Conservation (phyloP, 2,113 vertebrate species). For the Sylvia atricapilla region DNA sequence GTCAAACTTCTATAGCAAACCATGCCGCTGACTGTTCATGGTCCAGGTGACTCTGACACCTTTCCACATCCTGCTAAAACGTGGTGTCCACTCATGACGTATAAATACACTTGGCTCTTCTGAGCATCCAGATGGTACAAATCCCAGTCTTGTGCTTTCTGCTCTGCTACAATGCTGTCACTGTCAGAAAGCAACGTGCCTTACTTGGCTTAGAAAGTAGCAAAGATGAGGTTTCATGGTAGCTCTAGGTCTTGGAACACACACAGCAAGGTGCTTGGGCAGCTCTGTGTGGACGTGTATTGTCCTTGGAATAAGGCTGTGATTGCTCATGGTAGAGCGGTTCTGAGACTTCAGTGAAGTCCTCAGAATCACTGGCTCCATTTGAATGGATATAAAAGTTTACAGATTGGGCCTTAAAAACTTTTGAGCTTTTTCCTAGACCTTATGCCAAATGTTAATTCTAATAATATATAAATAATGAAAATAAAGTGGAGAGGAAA, state of each 20-base stretch:
- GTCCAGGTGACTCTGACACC: background rate
- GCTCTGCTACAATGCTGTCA: background rate
- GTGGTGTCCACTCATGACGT: rapidly evolving
- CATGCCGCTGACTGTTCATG: rapidly evolving
- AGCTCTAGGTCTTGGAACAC: background rate
- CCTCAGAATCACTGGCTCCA: background rate
- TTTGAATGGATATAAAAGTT: background rate
- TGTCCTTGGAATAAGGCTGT: rapidly evolving
- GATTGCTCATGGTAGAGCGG: background rate
- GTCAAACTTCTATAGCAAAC: background rate
- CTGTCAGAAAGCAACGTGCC: rapidly evolving
- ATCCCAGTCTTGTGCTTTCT: background rate
- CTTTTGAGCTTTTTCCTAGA: background rate
- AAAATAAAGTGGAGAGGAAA: background rate
- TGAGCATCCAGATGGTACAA: background rate
- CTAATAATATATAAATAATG: background rate
- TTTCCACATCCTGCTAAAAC: background rate
- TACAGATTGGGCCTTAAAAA: background rate
- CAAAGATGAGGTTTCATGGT: background rate
- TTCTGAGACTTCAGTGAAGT: background rate
- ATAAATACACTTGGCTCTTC: background rate
- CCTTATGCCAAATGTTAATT: background rate
- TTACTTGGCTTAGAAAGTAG: background rate
- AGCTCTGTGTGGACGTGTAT: background rate
- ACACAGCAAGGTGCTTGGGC: background rate